phyloP scores from a whole-genome alignment of 2,113 vertebrate species.

The Microtus richardsoni region DNA sequence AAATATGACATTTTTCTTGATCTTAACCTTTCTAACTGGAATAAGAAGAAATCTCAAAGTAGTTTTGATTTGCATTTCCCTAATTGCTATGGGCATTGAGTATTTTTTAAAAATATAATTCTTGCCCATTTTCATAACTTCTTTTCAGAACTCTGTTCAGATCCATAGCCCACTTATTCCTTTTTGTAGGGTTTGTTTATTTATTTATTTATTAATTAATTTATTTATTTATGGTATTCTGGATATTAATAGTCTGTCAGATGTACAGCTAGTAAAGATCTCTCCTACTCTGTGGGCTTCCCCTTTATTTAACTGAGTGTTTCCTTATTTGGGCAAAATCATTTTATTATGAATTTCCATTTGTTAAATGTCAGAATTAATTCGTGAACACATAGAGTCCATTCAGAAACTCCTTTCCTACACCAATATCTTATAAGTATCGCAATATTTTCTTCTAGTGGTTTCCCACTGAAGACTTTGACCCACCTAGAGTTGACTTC shows the following conservation, averaged over 20 bases:
- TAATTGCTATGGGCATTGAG: background rate
- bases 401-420: background rate
- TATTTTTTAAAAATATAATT: background rate
- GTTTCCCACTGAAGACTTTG: background rate
- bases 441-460: background rate
- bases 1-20: background rate
- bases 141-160: background rate
- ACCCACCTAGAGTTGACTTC: background rate
- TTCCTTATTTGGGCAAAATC: background rate
- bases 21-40: background rate
- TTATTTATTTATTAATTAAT: background rate
- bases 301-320: background rate
- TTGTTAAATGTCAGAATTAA: background rate
- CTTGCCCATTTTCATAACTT: background rate
- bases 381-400: background rate
- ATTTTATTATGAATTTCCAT: background rate
- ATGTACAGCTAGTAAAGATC: background rate
- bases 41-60: background rate
- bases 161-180: background rate
- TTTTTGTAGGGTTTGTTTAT: background rate
- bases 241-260: background rate
- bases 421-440: background rate
- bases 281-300: background rate
- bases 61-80: background rate
- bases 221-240: background rate